A percentile compares a stretch with the other conserved stretches of the same genome.
phyloP scores from a whole-genome alignment of 1,140 invertebrate genomes.

The Metopolophium dirhodum region DNA sequence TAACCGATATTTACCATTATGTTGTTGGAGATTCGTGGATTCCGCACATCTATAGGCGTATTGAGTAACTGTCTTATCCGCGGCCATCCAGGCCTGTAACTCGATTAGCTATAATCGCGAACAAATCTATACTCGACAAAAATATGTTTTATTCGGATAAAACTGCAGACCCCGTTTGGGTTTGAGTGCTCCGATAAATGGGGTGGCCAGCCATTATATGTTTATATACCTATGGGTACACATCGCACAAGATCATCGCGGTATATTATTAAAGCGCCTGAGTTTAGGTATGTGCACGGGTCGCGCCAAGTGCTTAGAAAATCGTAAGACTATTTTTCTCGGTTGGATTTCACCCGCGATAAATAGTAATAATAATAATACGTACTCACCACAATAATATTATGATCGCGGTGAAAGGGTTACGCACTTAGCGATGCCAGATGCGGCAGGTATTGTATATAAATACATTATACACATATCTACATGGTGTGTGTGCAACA shows the following conservation, averaged over 20 bases:
- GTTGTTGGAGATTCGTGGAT: too few species aligned
- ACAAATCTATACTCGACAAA: background rate
- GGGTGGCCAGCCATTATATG: too few species aligned
- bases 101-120: too few species aligned
- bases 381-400: background rate
- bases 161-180: background rate
- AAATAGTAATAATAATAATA: background rate
- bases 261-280: background rate
- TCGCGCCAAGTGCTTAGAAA: background rate
- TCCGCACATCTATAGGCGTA: too few species aligned
- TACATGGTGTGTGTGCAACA: background rate
- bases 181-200: background rate
- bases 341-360: background rate
- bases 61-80: too few species aligned
- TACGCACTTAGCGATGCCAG: background rate
- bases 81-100: too few species aligned
- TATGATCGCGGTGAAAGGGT: slow-evolving; percentile 15
- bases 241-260: too few species aligned
- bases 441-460: background rate
- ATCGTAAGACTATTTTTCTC: background rate
- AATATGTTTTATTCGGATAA: background rate
- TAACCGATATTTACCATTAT: too few species aligned
- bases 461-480: background rate
- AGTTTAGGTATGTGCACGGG: too few species aligned
- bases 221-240: too few species aligned